Evolutionary conservation across 2,113 vertebrate species (phyloP).

Genomic region (Festucalex cinctus): DNA sequence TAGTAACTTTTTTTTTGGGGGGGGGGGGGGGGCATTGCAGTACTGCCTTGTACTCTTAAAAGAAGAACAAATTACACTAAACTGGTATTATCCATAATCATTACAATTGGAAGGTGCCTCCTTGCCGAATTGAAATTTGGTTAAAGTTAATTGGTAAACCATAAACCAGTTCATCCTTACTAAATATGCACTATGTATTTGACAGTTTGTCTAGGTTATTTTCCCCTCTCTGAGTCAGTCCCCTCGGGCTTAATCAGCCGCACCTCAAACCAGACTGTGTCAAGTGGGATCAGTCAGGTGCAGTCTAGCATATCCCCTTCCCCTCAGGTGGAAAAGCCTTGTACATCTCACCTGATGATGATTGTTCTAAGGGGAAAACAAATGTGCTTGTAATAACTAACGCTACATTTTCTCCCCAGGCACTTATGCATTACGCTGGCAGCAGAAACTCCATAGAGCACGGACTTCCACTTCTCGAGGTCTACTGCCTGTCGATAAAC

Average conservation of each 20-base stretch:
- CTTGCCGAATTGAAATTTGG: not conserved
- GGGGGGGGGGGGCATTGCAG: too few species aligned
- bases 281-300: constrained; percentile 50
- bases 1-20: too few species aligned
- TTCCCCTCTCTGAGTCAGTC: constrained; percentile 5
- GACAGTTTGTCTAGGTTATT: not conserved
- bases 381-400: not conserved
- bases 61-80: too few species aligned
- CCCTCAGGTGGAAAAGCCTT: constrained; percentile 25
- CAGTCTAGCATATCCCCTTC: constrained; percentile 3
- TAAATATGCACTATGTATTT: not conserved
- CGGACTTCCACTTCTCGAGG: constrained; percentile 87
- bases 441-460: constrained; percentile 93
- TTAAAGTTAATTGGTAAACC: not conserved
- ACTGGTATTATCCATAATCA: too few species aligned
- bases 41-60: too few species aligned
- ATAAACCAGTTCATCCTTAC: not conserved
- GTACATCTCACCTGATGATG: not conserved
- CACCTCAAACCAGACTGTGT: constrained; percentile 23
- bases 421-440: constrained; percentile 89
- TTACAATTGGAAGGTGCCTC: not conserved
- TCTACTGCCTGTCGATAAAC: constrained; percentile 93
- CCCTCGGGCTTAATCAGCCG: constrained; percentile 53
- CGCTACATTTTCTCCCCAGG: constrained; percentile 62
- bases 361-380: not conserved